Percentiles rank a stretch among this genome's conserved stretches.
Conservation (phyloP, 1,140 invertebrate species). For the Phymastichus coffea region DNA sequence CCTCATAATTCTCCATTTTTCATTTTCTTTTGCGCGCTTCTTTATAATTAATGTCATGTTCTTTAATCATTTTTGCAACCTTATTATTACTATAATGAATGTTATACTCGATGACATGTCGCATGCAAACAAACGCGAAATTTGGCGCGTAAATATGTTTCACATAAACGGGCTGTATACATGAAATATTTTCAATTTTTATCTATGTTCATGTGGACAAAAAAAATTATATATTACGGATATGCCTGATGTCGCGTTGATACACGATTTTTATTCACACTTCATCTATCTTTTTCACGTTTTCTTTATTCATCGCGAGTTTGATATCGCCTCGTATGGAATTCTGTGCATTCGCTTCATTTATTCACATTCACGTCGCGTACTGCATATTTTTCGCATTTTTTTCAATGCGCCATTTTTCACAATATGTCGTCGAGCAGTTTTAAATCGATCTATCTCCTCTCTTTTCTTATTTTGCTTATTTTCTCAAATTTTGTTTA, state of each 20-base stretch:
- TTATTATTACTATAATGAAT: constrained; percentile 17
- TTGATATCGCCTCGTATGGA: constrained; percentile 10
- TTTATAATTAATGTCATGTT: constrained; percentile 16
- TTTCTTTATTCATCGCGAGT: constrained; percentile 24
- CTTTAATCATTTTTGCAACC: constrained; percentile 12
- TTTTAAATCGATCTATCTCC: too few species aligned
- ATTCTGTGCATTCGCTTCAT: constrained; percentile 24
- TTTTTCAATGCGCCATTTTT: constrained; percentile 19
- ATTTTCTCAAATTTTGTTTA: constrained; percentile 36
- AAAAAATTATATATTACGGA: constrained; percentile 2
- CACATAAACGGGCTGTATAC: neutral
- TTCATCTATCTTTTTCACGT: constrained; percentile 11
- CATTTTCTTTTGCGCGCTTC: constrained; percentile 28
- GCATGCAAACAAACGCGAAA: constrained; percentile 34
- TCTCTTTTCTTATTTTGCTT: too few species aligned
- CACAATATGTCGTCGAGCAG: constrained; percentile 1
- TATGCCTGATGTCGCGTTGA: constrained; percentile 22
- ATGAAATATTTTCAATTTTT: neutral
- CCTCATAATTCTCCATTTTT: constrained; percentile 10
- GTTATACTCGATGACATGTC: constrained; percentile 30
- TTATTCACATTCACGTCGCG: constrained; percentile 8
- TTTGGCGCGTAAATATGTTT: constrained; percentile 15
- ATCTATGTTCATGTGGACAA: neutral
- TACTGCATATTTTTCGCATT: neutral
- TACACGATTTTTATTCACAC: constrained; percentile 16